phyloP scores from a whole-genome alignment of 2,797 vertebrate genomes.

The Micromesistius poutassou region DNA sequence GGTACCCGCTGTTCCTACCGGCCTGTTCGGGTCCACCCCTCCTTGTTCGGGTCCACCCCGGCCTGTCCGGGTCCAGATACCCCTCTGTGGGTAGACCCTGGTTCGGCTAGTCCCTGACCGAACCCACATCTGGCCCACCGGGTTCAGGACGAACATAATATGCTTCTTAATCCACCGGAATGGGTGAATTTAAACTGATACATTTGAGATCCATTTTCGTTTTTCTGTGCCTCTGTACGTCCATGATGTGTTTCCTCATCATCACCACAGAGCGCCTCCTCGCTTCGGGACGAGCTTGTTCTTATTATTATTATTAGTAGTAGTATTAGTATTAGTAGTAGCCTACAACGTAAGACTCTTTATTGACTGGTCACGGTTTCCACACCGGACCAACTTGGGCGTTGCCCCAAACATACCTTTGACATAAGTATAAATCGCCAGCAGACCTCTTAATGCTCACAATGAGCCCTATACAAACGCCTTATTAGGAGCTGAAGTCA shows the following conservation, averaged over 20 bases:
- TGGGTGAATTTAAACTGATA: background rate
- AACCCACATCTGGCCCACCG: background rate
- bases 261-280: too few relatives aligned
- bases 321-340: too few relatives aligned
- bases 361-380: background rate
- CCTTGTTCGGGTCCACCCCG: too few relatives aligned
- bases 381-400: background rate
- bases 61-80: background rate
- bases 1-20: background rate
- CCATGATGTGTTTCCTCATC: too few relatives aligned
- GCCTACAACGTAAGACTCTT: background rate
- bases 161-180: background rate
- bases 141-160: background rate
- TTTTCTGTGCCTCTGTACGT: too few relatives aligned
- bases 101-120: background rate
- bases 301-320: background rate
- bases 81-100: background rate
- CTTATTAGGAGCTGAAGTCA: conserved; percentile 7
- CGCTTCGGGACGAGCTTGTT: background rate
- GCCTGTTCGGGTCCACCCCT: background rate
- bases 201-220: too few relatives aligned
- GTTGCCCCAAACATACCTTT: background rate
- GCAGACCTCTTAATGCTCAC: background rate
- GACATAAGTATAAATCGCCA: background rate
- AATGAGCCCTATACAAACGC: background rate